Percentiles rank a stretch among this genome's conserved stretches.
phyloP scores from a whole-genome alignment of 2,888 invertebrate genomes.

The Pollenia labialis region DNA sequence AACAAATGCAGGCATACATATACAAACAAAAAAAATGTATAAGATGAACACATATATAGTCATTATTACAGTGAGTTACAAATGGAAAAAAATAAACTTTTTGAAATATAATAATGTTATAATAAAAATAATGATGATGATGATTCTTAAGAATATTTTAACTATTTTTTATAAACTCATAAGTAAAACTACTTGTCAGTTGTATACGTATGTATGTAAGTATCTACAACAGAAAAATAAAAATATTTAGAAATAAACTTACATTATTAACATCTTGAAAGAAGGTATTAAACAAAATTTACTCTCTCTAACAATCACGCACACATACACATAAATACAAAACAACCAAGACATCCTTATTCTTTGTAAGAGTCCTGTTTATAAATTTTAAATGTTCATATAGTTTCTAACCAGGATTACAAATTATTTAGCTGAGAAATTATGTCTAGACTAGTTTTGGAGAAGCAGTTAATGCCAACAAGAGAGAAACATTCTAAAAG shows the following conservation, averaged over 20 bases:
- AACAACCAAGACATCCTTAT: not conserved
- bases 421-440: constrained; percentile 69
- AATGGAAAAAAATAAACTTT: constrained; percentile 20
- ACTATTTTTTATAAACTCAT: constrained; percentile 40
- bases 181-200: constrained; percentile 52
- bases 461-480: not conserved
- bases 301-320: not conserved
- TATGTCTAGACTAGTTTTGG: constrained; percentile 67
- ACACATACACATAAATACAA: not conserved
- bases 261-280: constrained; percentile 45
- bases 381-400: not conserved
- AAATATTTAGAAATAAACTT: constrained; percentile 36
- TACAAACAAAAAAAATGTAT: not conserved
- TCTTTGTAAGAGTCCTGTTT: not conserved
- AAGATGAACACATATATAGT: constrained; percentile 10
- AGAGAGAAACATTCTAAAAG: constrained; percentile 28
- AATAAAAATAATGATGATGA: constrained; percentile 44
- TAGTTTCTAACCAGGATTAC: constrained; percentile 51
- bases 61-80: constrained; percentile 22
- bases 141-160: constrained; percentile 53
- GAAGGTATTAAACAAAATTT: constrained; percentile 4
- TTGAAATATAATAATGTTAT: constrained; percentile 40
- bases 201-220: not conserved
- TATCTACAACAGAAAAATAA: not conserved
- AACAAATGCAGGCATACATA: constrained; percentile 25